Conservation (phyloP, 2,113 vertebrate genomes). For the Athene cunicularia region DNA sequence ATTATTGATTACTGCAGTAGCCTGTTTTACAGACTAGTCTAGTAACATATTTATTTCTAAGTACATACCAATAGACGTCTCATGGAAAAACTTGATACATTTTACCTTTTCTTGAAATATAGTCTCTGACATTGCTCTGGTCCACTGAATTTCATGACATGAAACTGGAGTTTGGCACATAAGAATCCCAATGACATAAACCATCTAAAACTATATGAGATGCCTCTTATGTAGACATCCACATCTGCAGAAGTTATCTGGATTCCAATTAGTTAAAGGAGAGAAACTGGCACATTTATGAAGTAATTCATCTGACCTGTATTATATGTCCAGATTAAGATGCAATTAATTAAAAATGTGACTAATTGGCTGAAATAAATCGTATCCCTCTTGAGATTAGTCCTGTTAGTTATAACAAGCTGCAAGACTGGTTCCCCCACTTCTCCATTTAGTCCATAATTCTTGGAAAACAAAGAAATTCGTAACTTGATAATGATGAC, state of each 20-base stretch:
- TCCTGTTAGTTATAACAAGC: background rate
- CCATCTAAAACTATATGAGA: background rate
- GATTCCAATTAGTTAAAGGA: background rate
- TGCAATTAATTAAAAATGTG: background rate
- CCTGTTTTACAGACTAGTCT: background rate
- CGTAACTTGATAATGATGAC: background rate
- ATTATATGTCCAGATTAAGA: background rate
- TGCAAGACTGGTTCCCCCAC: background rate
- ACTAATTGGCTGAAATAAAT: background rate
- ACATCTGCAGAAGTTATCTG: background rate
- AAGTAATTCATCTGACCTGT: background rate
- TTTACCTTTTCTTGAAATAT: background rate
- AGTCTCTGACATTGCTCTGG: background rate
- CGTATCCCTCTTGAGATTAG: background rate
- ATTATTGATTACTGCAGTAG: background rate
- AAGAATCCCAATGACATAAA: background rate
- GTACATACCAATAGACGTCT: background rate
- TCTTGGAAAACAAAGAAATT: background rate
- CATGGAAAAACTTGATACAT: background rate
- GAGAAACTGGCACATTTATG: background rate
- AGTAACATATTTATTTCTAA: background rate
- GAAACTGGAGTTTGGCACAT: background rate
- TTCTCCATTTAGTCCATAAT: background rate
- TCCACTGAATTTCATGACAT: background rate
- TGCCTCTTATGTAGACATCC: background rate